Conservation (phyloP, 2,888 invertebrate genomes). For the Carabus problematicus region DNA sequence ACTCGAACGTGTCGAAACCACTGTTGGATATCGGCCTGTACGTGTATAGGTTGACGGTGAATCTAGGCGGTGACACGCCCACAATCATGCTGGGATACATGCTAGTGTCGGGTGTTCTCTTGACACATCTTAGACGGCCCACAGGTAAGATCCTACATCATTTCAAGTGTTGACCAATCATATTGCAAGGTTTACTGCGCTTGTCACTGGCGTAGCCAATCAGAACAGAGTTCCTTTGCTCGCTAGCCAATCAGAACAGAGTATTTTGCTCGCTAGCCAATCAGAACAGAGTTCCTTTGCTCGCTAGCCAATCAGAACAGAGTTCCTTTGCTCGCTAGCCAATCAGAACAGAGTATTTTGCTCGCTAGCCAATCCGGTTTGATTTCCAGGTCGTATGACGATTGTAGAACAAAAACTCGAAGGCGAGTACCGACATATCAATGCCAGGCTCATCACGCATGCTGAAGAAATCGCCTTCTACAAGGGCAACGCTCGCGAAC, state of each 20-base stretch:
- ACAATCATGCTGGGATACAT: constrained; percentile 87
- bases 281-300: no score
- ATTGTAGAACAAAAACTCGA: constrained; percentile 96
- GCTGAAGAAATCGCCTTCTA: constrained; percentile 92
- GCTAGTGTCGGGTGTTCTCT: constrained; percentile 81
- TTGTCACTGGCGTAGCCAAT: background rate
- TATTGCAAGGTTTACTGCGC: background rate
- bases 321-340: no score
- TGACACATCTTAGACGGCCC: constrained; percentile 88
- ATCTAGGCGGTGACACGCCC: constrained; percentile 90
- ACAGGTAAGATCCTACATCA: constrained; percentile 65
- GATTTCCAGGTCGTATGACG: constrained; percentile 70
- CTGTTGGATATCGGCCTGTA: constrained; percentile 94
- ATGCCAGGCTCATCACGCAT: constrained; percentile 94
- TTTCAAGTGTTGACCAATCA: background rate
- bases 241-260: no score
- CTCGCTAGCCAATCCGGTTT: no score
- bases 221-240: no score
- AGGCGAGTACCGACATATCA: constrained; percentile 97
- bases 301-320: no score
- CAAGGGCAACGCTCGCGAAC: constrained; percentile 86
- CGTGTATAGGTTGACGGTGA: constrained; percentile 85
- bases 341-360: no score
- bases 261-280: no score
- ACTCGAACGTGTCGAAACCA: constrained; percentile 96